Conservation (phyloP, 2,797 vertebrate species). For the Sebastes hubbsi region DNA sequence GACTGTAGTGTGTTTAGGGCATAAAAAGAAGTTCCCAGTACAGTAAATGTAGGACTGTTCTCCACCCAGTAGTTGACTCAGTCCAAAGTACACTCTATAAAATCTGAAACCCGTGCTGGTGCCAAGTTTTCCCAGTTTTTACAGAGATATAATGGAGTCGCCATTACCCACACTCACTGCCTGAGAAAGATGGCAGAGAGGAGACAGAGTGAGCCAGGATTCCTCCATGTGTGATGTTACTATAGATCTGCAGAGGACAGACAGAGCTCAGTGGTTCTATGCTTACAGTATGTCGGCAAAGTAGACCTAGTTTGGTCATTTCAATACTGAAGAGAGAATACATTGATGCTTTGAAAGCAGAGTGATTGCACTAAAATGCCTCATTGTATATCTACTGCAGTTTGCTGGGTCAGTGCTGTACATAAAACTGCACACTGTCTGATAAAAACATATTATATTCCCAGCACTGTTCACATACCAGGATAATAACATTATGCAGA, state of each 20-base stretch:
- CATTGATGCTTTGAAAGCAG: background rate
- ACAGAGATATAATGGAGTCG: background rate
- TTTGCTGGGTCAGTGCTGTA: background rate
- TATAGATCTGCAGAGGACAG: background rate
- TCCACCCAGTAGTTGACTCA: background rate
- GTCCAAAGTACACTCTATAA: conserved; percentile 9
- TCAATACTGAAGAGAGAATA: background rate
- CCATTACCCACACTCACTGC: background rate
- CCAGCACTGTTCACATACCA: background rate
- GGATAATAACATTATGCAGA: background rate
- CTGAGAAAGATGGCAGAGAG: background rate
- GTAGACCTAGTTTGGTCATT: background rate
- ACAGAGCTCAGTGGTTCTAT: background rate
- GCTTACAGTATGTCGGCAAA: background rate
- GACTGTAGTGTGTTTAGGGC: background rate
- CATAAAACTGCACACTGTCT: background rate
- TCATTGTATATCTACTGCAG: background rate
- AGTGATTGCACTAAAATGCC: background rate
- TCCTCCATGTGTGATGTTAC: background rate
- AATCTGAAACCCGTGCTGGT: background rate
- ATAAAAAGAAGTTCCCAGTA: background rate
- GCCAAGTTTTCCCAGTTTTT: background rate
- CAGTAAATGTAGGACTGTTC: background rate
- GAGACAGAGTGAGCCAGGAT: background rate
- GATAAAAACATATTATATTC: background rate